Conservation (phyloP, 2,113 vertebrate genomes). For the Suncus etruscus region DNA sequence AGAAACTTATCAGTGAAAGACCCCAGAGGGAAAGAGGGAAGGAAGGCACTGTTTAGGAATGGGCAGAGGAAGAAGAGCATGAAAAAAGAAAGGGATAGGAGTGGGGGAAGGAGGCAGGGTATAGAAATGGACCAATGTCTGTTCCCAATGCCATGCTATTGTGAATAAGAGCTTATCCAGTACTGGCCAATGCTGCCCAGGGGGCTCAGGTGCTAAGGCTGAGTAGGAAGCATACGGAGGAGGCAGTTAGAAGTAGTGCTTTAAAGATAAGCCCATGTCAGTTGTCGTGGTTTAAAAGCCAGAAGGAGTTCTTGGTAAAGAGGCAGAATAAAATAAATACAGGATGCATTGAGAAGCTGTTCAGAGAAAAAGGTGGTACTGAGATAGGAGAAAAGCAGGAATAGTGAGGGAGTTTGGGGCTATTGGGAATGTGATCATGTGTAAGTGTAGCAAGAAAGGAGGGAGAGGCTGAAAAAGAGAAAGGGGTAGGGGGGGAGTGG, state of each 20-base stretch:
- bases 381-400: background rate
- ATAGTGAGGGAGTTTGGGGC: background rate
- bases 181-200: background rate
- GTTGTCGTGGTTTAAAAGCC: background rate
- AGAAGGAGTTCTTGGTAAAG: constrained; percentile 25
- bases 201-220: background rate
- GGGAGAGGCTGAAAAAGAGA: background rate
- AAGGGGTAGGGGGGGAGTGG: background rate
- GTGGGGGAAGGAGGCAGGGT: background rate
- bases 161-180: background rate
- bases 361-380: background rate
- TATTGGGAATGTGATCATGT: no score
- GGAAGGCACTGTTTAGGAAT: background rate
- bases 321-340: background rate
- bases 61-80: background rate
- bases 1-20: background rate
- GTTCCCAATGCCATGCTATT: background rate
- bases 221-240: background rate
- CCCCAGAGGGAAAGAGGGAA: background rate
- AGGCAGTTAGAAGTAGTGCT: background rate
- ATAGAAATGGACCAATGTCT: background rate
- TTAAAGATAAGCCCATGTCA: background rate
- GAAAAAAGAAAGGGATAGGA: background rate
- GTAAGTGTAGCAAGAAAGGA: background rate
- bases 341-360: background rate